A percentile compares a stretch with the other conserved stretches of the same genome.
Conservation (phyloP, 2,113 vertebrate genomes). For the Ariopsis seemanni region DNA sequence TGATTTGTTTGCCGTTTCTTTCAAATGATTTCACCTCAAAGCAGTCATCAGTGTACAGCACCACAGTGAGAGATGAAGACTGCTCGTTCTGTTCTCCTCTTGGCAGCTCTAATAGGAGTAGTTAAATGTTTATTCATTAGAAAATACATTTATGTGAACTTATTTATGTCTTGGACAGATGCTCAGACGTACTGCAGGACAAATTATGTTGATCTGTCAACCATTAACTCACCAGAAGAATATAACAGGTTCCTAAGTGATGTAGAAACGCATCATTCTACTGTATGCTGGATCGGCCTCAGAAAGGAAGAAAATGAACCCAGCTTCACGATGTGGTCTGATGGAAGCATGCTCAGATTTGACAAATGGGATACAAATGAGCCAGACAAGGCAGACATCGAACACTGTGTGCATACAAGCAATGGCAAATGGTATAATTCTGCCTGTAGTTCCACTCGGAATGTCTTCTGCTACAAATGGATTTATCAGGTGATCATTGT, state of each 20-base stretch:
- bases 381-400: too few relatives aligned
- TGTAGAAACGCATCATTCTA: not conserved
- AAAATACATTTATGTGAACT: not conserved
- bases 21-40: not conserved
- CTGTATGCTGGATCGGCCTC: not conserved
- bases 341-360: not conserved
- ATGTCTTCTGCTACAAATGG: not conserved
- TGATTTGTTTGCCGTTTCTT: slow-evolving; percentile 3
- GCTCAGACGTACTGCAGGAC: not conserved
- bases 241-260: not conserved
- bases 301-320: not conserved
- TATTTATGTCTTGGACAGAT: not conserved
- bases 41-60: not conserved
- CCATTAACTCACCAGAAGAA: not conserved
- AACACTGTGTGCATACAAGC: not conserved
- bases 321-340: not conserved
- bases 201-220: not conserved
- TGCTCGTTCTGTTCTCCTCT: not conserved
- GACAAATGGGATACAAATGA: not conserved
- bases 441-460: not conserved
- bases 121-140: not conserved
- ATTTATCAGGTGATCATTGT: not conserved
- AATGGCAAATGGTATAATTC: not conserved
- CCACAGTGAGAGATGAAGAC: not conserved
- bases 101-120: not conserved